A percentile compares a stretch with the other conserved stretches of the same genome.
These are phyloP conservation scores for Drosophila bifasciata DNA, from an alignment of 1,140 invertebrate genomes.

Conservation along the genomic window DNA sequence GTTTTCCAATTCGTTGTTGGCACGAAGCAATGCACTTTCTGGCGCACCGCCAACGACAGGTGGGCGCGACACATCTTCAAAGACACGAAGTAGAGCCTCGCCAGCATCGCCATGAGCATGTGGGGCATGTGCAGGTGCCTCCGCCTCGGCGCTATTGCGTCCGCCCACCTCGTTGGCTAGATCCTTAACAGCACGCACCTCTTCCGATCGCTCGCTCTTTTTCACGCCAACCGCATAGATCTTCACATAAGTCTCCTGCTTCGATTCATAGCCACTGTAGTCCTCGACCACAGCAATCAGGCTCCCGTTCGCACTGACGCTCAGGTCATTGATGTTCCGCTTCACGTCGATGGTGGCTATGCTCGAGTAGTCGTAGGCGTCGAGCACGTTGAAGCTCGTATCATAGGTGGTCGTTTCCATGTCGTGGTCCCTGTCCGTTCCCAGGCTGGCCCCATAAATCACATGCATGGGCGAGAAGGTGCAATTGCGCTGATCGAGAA, in stretches of 20 bases:
- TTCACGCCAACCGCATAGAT: slow-evolving; percentile 89
- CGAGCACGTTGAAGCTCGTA: slow-evolving; percentile 96
- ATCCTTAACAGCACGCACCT: slow-evolving; percentile 78
- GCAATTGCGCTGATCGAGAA: slow-evolving; percentile 94
- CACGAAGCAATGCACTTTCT: background rate
- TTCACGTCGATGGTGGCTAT: slow-evolving; percentile 97
- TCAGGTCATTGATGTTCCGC: slow-evolving; percentile 91
- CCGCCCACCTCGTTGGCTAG: slow-evolving; percentile 54
- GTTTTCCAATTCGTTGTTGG: slow-evolving; percentile 26
- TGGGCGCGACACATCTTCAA: slow-evolving; percentile 12
- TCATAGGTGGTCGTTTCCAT: slow-evolving; percentile 72
- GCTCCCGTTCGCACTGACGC: slow-evolving; percentile 90
- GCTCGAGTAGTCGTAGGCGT: slow-evolving; percentile 96
- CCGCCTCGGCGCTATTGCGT: slow-evolving; percentile 29
- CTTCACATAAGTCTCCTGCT: slow-evolving; percentile 93
- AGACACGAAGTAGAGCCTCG: slow-evolving; percentile 16
- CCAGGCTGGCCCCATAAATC: slow-evolving; percentile 86
- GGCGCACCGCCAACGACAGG: slow-evolving; percentile 14
- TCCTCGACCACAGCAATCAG: slow-evolving; percentile 94
- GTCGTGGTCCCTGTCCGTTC: slow-evolving; percentile 85
- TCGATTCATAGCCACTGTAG: slow-evolving; percentile 89
- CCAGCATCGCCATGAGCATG: slow-evolving; percentile 13
- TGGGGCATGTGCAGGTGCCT: slow-evolving; percentile 30
- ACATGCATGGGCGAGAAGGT: slow-evolving; percentile 88
- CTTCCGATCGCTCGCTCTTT: slow-evolving; percentile 83